Conservation (phyloP, 2,888 invertebrate genomes). For the Oxystoma pomonae region DNA sequence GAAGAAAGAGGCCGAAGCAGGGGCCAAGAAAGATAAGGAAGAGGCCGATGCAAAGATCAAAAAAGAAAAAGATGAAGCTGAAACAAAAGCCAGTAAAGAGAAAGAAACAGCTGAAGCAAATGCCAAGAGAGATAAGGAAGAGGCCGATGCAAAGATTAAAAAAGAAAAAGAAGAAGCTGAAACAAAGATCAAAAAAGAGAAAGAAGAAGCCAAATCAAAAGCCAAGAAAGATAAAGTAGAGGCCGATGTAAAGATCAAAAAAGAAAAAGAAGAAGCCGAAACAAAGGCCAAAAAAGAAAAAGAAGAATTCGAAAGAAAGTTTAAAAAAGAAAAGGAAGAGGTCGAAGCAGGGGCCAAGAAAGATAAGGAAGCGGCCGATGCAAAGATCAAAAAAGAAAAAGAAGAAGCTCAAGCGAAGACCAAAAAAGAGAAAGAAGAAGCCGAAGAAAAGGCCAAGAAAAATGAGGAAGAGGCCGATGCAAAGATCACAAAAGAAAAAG, state of each 20-base stretch:
- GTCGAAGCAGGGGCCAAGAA: conserved; percentile 23
- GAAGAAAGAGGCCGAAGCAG: conserved; percentile 20
- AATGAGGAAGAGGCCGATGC: conserved; percentile 17
- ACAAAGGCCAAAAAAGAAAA: conserved; percentile 15
- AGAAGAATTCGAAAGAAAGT: conserved; percentile 22
- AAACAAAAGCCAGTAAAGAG: conserved; percentile 24
- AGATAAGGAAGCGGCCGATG: conserved; percentile 22
- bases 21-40: conserved; percentile 34
- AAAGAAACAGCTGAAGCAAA: conserved; percentile 21
- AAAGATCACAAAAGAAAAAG: conserved; percentile 21
- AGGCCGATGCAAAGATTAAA: conserved; percentile 19
- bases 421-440: conserved; percentile 17
- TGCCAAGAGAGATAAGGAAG: conserved; percentile 15
- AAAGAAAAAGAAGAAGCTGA: conserved; percentile 18
- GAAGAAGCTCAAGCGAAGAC: conserved; percentile 18
- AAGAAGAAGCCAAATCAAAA: conserved; percentile 12
- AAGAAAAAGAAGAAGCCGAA: conserved; percentile 15
- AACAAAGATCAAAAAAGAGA: conserved; percentile 20
- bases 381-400: conserved; percentile 20
- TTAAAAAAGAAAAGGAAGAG: conserved; percentile 23
- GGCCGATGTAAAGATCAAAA: conserved; percentile 13
- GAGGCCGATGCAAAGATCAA: conserved; percentile 43
- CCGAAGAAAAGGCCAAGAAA: conserved; percentile 10
- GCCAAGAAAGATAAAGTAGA: conserved; percentile 18
- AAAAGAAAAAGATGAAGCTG: conserved; percentile 16